These are phyloP conservation scores for Columba guinea DNA, from an alignment of 2,797 vertebrate genomes.

Conservation along the genomic window DNA sequence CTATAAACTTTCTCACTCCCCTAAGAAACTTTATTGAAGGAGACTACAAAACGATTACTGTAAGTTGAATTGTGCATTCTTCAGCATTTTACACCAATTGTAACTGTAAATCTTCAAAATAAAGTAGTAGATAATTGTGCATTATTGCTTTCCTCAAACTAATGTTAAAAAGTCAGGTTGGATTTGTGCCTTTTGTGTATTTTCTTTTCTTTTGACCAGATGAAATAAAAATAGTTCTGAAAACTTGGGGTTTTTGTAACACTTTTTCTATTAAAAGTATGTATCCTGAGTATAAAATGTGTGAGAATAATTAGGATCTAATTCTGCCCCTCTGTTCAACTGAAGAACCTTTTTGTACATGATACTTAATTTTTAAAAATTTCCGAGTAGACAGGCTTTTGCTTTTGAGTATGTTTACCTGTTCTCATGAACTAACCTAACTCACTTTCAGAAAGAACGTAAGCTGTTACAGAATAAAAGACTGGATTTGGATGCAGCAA, in stretches of 20 bases:
- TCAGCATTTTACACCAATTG: constrained; percentile 16
- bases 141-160: neutral
- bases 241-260: neutral
- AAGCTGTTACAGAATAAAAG: constrained; percentile 97
- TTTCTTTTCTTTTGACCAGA: neutral
- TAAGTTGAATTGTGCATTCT: constrained; percentile 76
- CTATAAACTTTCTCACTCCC: constrained; percentile 97
- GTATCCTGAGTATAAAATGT: neutral
- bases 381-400: neutral
- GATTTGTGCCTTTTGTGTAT: neutral
- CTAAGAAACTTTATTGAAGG: constrained; percentile 98
- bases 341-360: neutral
- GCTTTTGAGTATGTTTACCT: neutral
- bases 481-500: constrained; percentile 96
- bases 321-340: neutral
- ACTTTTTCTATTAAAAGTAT: neutral
- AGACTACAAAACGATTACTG: constrained; percentile 98
- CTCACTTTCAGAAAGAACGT: constrained; percentile 89
- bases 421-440: neutral
- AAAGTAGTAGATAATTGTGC: neutral
- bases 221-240: neutral
- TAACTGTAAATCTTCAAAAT: neutral
- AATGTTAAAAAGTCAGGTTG: neutral
- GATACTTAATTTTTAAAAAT: neutral
- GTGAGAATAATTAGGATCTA: neutral